Evolutionary conservation across 2,888 invertebrate genomes (phyloP).

Genomic region (Pachymerium ferrugineum): DNA sequence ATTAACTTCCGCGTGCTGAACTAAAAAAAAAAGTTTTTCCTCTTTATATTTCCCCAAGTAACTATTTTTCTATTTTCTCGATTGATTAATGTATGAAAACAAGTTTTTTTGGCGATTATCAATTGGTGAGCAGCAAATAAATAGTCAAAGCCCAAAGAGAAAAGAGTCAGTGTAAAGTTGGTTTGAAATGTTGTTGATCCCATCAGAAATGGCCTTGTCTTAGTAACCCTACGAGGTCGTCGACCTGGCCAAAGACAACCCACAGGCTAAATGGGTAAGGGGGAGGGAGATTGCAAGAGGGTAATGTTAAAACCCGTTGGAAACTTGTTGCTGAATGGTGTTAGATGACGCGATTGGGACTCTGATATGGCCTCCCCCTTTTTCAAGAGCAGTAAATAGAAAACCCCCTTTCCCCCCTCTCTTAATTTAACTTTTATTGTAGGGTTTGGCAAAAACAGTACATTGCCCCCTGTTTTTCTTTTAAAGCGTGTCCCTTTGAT

Average conservation of each 20-base stretch:
- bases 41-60: too few species aligned
- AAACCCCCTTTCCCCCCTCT: not conserved
- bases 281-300: not conserved
- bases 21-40: not conserved
- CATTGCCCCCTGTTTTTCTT: not conserved
- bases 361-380: conserved; percentile 5
- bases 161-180: conserved; percentile 11
- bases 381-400: conserved; percentile 15
- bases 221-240: conserved; percentile 16
- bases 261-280: not conserved
- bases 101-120: not conserved
- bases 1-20: not conserved
- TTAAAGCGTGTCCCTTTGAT: not conserved
- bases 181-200: conserved; percentile 19
- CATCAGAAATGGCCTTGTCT: conserved; percentile 21
- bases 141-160: conserved; percentile 8
- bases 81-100: conserved; percentile 23
- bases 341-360: conserved; percentile 21
- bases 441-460: not conserved
- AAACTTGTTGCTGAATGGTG: conserved; percentile 20
- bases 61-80: not conserved
- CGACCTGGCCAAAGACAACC: conserved; percentile 21
- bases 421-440: conserved; percentile 10
- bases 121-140: conserved; percentile 9
- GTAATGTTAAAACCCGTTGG: conserved; percentile 6